These are phyloP conservation scores for Drosophila suzukii DNA, from an alignment of 1,140 invertebrate genomes.

Conservation along the genomic window DNA sequence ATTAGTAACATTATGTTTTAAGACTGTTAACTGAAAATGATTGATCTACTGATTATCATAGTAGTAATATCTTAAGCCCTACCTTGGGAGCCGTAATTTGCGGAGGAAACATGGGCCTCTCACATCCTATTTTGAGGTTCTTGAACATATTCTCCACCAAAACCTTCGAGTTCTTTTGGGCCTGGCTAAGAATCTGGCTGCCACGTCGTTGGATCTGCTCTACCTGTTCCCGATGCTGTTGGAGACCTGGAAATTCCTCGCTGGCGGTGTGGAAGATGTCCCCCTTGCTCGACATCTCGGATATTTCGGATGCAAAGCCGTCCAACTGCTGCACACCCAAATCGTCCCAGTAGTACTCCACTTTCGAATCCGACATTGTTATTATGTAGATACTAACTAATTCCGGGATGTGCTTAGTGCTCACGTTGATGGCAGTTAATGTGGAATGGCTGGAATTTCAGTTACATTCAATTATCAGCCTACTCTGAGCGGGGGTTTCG, in stretches of 20 bases:
- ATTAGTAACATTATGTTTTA: no score
- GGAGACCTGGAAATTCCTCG: background rate
- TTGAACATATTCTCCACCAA: constrained; percentile 9
- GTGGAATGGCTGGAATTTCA: constrained; percentile 6
- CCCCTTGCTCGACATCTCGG: background rate
- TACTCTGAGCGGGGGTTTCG: constrained; percentile 18
- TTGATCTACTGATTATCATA: no score
- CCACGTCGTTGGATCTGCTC: constrained; percentile 7
- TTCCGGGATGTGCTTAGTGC: constrained; percentile 3
- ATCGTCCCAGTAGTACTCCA: constrained; percentile 9
- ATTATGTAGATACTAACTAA: constrained; percentile 8
- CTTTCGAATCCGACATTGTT: constrained; percentile 26
- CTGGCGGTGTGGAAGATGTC: background rate
- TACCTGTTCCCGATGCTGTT: background rate
- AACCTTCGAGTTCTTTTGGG: constrained; percentile 1
- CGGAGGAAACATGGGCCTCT: background rate
- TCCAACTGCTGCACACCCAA: background rate
- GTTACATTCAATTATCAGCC: constrained; percentile 42
- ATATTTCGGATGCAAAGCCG: background rate
- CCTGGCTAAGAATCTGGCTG: constrained; percentile 6
- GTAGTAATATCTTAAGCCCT: background rate
- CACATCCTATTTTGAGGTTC: background rate
- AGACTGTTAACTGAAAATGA: no score
- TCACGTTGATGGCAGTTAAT: constrained; percentile 15
- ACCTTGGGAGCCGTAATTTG: constrained; percentile 1